Evolutionary conservation across 1,140 invertebrate species (phyloP), one percentile per base, ranked within the genome.

Genomic region (Sinella curviseta): DNA sequence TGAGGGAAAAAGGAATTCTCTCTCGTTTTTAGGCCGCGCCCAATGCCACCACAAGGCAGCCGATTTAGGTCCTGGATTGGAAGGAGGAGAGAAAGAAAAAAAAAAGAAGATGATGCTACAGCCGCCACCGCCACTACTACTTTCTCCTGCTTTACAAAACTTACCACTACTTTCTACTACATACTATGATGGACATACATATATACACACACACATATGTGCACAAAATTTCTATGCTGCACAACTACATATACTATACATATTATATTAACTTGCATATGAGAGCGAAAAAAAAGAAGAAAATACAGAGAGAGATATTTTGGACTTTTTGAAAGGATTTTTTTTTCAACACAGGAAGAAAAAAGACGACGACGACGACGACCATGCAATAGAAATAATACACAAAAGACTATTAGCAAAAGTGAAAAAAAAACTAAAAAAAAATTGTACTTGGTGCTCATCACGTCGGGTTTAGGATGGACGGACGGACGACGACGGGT

Each of bases 41-140:
- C 65, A 70, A 70, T 70, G 65, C n/a, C n/a, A 60, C 57, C 57
- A 60, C 57, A 60, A 60, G 24, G 57, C 57, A 60, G 57, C 57
- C 57, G 14, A 60, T 60, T 60, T 12, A 60, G 57, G 57, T 4
- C 57, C 57, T 60, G 24, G 57, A 60, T 26, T 60, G 14, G 24
- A 60, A 60, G 57, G 57, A 3, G 57, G 24, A 48, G 20, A 48
- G 20, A 48, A 12, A 48, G 39, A 48, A 48, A 48, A 48, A 48
- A 48, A 48, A 20, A 20, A 48, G 20, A 48, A 48, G 39, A 48
- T 17, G 57, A 60, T 60, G 57, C 57, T 60, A 60, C 57, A 17
- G 4, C 24, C 24, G 12, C 24, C 24, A 17, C 24, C 24, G 4
- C 57, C 3, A 60, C 57, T 60, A 12, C 24, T 26, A 3, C 57